Base-by-base conservation (phyloP, 2,113 vertebrate species). In the Crotalus horridus region DNA sequence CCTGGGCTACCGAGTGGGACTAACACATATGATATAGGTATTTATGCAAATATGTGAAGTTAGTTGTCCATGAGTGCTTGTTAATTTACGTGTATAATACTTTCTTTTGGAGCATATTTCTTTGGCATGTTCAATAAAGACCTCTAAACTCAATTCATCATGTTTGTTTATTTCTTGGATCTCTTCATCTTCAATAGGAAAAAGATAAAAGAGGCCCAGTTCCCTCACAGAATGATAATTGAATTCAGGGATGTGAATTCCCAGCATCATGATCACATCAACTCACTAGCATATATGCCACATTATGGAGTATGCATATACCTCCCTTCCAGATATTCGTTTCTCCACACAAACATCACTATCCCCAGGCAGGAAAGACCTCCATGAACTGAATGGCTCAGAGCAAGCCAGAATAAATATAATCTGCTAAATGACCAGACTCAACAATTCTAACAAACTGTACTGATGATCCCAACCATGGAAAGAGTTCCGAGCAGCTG, bases 391-490 rank as follows among this genome's bases (percentile, higher is more conserved):
- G 94, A 94, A 95, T 0, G 61, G 87, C 74, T 92, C 3, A 0
- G 90, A 93, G 74, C 21, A 93, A 96, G 97, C 96, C 97, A 97
- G 96, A 94, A 96, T 96, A 97, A 97, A 97, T 97, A 97, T 94
- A 95, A 95, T 94, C 95, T 33, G 85, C 95, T 97, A 96, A 96
- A 96, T 96, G 95, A 96, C 96, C 88, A 93, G 93, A 89, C 92
- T 93, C 96, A 97, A 96, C 95, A 96, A 97, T 97, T 95, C 97
- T 95, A 96, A 97, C 96, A 96, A 97, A 93, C 93, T 97, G 96
- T 95, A 93, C 94, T 91, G 93, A 85, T 92, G 94, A 94, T 95
- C 93, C 2, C 0, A 91, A 96, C 94, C 94, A 95, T 91, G 91
- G 91, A 92, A 95, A 88, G n/a, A 55, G 95, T 96, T 95, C 94